These are phyloP conservation scores for Dysdera silvatica DNA, from an alignment of 1,140 invertebrate genomes.

Conservation along the genomic window DNA sequence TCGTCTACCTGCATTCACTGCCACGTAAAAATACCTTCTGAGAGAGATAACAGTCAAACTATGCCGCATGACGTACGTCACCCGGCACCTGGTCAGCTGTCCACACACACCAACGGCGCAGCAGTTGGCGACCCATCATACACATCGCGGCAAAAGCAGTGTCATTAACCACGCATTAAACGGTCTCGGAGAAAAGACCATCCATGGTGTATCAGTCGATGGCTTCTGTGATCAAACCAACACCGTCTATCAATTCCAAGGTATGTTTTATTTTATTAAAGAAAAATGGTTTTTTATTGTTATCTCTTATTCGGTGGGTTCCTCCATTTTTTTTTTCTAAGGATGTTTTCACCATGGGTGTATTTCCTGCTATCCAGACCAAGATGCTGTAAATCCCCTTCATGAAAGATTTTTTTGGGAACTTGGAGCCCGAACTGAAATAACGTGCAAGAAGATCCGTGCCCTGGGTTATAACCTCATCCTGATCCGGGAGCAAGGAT, in stretches of 20 bases:
- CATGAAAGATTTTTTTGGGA: neutral
- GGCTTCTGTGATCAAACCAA: slow-evolving; percentile 2
- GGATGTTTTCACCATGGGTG: slow-evolving; percentile 9
- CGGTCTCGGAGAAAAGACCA: neutral
- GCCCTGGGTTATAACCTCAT: neutral
- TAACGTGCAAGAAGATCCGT: neutral
- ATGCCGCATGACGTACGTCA: no score
- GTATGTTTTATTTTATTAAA: neutral
- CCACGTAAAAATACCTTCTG: no score
- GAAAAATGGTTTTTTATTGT: neutral
- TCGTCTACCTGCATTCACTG: no score
- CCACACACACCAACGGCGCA: no score
- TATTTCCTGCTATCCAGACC: neutral
- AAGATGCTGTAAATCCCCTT: neutral
- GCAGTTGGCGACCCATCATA: no score
- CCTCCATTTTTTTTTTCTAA: neutral
- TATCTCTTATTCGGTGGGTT: neutral
- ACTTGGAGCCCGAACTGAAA: neutral
- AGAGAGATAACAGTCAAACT: no score
- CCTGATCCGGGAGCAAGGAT: slow-evolving; percentile 9
- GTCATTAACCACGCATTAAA: slow-evolving; percentile 16
- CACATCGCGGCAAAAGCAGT: neutral
- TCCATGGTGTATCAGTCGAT: neutral
- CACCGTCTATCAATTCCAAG: slow-evolving; percentile 7
- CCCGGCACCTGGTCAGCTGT: no score